These are phyloP conservation scores for Masnerella sp. DNA, from an alignment of 2,888 invertebrate genomes.

Conservation along the genomic window DNA sequence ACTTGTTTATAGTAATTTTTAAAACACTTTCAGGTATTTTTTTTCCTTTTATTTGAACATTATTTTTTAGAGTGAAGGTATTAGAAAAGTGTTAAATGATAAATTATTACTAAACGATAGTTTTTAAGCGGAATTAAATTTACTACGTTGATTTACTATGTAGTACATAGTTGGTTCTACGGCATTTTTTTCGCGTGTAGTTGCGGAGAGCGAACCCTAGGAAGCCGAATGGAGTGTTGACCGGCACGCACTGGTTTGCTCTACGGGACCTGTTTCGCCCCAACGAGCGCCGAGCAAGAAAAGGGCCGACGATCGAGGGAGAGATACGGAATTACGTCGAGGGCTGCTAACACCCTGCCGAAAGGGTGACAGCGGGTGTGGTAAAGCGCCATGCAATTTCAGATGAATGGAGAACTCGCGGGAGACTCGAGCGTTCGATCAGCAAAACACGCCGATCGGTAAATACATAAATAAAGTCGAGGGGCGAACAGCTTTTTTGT, in stretches of 20 bases:
- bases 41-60: too few species aligned
- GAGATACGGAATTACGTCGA: constrained; percentile 56
- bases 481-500: constrained; percentile 14
- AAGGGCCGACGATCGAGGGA: constrained; percentile 61
- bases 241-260: constrained; percentile 63
- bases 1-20: too few species aligned
- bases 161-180: too few species aligned
- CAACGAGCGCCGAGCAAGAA: constrained; percentile 58
- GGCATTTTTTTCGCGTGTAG: too few species aligned
- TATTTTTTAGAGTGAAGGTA: too few species aligned
- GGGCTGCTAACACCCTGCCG: constrained; percentile 53
- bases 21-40: too few species aligned
- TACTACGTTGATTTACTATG: too few species aligned
- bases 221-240: constrained; percentile 47
- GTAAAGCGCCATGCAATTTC: constrained; percentile 68
- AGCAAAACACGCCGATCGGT: constrained; percentile 55
- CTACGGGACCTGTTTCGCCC: constrained; percentile 62
- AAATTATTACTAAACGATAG: too few species aligned
- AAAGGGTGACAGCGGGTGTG: constrained; percentile 61
- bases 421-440: constrained; percentile 52
- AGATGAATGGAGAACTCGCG: constrained; percentile 68
- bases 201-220: constrained; percentile 38
- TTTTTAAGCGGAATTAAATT: too few species aligned
- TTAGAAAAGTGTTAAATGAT: too few species aligned
- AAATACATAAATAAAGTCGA: constrained; percentile 56